phyloP scores from a whole-genome alignment of 2,888 invertebrate species.

The Heliconius ethilla region DNA sequence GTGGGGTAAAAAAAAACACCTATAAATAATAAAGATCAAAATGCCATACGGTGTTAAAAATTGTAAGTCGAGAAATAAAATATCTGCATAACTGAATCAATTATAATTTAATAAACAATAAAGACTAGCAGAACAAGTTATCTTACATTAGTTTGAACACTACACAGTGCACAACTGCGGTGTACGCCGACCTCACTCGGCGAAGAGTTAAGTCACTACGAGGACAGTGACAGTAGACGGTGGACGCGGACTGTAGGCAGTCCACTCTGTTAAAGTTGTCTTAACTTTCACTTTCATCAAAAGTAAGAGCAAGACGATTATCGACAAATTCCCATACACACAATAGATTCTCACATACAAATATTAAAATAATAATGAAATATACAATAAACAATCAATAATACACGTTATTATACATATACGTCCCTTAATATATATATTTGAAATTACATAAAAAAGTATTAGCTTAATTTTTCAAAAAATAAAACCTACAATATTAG shows the following conservation, averaged over 20 bases:
- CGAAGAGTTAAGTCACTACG: conserved; percentile 12
- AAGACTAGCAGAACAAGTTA: conserved; percentile 38
- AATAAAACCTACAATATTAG: background rate
- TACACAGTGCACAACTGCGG: conserved; percentile 15
- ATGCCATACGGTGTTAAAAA: conserved; percentile 5
- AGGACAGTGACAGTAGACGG: background rate
- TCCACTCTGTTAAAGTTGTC: conserved; percentile 37
- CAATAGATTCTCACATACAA: conserved; percentile 1
- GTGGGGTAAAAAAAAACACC: background rate
- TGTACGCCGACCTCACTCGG: conserved; percentile 31
- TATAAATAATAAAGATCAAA: background rate
- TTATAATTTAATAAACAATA: conserved; percentile 38
- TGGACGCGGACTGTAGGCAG: background rate
- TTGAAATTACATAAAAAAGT: background rate
- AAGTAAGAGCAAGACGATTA: conserved; percentile 60
- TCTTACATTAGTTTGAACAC: conserved; percentile 34
- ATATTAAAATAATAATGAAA: background rate
- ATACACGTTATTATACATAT: conserved; percentile 5
- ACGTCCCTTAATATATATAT: background rate
- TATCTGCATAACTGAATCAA: conserved; percentile 30
- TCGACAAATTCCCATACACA: background rate
- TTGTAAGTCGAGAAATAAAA: conserved; percentile 29
- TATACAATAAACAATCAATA: conserved; percentile 15
- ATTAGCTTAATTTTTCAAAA: background rate
- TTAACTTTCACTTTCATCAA: conserved; percentile 60